phyloP scores from a whole-genome alignment of 92 coral and sea anemone species.

The Palythoa grandiflora region DNA sequence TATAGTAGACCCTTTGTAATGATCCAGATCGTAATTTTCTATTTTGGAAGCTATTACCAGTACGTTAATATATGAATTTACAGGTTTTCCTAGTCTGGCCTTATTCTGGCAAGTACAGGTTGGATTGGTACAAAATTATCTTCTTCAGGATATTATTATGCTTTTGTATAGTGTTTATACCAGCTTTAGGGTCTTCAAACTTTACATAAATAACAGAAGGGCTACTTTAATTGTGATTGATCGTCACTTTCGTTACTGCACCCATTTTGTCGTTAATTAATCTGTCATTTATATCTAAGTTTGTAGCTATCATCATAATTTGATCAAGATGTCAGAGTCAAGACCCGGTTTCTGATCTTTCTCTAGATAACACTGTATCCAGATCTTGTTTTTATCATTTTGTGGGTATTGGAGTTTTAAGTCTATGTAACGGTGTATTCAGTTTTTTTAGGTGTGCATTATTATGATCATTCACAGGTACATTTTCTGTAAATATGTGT shows the following conservation, averaged over 20 bases:
- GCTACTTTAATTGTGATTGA: neutral
- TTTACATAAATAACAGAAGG: conserved; percentile 24
- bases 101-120: conserved; percentile 70
- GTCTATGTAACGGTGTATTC: conserved; percentile 12
- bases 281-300: conserved; percentile 39
- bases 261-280: conserved; percentile 12
- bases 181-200: conserved; percentile 23
- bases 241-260: neutral
- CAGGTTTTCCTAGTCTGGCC: conserved; percentile 55
- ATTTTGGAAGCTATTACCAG: no score
- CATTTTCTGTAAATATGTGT: no score
- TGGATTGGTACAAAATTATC: conserved; percentile 60
- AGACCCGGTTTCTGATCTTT: conserved; percentile 42
- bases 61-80: no score
- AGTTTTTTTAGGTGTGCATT: neutral
- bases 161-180: neutral
- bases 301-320: conserved; percentile 51
- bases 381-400: conserved; percentile 38
- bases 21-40: no score
- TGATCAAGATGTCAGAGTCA: conserved; percentile 33
- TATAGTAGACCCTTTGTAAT: no score
- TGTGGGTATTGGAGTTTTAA: conserved; percentile 52
- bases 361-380: conserved; percentile 20
- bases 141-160: conserved; percentile 8
- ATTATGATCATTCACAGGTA: no score